Base-by-base conservation (phyloP, 2,888 invertebrate species). In the Syrista parreyssii region DNA sequence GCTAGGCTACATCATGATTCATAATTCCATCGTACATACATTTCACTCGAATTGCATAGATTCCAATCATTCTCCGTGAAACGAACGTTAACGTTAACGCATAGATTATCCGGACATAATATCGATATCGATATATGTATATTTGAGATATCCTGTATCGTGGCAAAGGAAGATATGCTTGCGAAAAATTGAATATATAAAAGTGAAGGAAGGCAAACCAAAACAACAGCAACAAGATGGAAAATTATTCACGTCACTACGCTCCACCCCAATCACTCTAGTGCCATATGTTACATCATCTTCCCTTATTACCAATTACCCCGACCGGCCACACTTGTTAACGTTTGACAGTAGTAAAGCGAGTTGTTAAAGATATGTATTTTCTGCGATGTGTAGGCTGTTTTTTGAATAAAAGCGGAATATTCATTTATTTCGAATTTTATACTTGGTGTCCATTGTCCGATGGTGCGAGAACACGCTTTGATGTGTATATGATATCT, bases 1-100 rank as follows among this genome's bases (percentile, higher is more conserved):
- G 89, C 88, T 91, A 90, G 88, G 88, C 87, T 89, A 89, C 88
- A 86, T 88, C 86, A 86, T 87, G 85, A 85, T 86, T 88, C 88
- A 88, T 87, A 74, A 68, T 78, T 78, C 75, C 72, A 78, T 78
- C 75, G 68, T 76, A 36, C 68, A 72, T 71, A 31, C 31, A 71
- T 23, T 32, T 78, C 78, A 55, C 35, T 68, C 75, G 73, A 71
- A 30, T 71, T 75, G 34, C 78, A 68, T 78, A 75, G 84, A 85
- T 87, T 55, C 88, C 87, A 88, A 84, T 83, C 85, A 83, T 80
- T 81, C 80, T 85, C 82, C 82, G 84, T 84, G 80, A 80, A 80
- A 79, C 79, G 82, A 31, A 71, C 11, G 30, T 79, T 83, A 86
- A 83, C 84, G 78, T 74, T 74, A 76, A 31, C 30, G 71, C 12